Evolutionary conservation across 2,888 invertebrate genomes (phyloP).

Genomic region (Lepidochitona cinerea): DNA sequence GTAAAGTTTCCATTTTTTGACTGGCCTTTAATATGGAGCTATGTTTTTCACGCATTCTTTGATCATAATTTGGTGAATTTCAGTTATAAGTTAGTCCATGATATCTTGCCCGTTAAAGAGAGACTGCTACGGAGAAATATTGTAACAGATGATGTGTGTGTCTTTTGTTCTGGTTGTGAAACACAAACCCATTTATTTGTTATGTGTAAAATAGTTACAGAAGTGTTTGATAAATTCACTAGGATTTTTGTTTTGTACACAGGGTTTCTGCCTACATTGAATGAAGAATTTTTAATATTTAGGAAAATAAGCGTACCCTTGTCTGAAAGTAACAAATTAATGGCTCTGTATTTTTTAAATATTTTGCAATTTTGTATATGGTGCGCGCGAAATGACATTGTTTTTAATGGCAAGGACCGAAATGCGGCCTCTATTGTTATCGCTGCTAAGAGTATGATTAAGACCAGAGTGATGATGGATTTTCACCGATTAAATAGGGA

Average conservation of each 20-base stretch:
- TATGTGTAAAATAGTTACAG: not conserved
- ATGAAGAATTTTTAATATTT: not conserved
- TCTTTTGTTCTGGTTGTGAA: not conserved
- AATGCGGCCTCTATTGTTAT: too few relatives aligned
- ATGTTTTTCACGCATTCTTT: not conserved
- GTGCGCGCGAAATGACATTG: too few relatives aligned
- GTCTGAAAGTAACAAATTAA: too few relatives aligned
- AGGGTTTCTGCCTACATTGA: not conserved
- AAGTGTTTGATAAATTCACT: not conserved
- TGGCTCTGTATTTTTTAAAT: too few relatives aligned
- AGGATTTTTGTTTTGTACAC: not conserved
- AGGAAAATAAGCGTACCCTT: too few relatives aligned
- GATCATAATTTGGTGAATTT: conserved; percentile 2
- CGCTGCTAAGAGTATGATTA: too few relatives aligned
- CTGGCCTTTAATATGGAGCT: not conserved
- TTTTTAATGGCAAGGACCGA: too few relatives aligned
- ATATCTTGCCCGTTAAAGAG: not conserved
- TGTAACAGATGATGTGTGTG: not conserved
- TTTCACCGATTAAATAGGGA: too few relatives aligned
- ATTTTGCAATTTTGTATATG: too few relatives aligned
- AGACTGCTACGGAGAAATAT: not conserved
- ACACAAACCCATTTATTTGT: not conserved
- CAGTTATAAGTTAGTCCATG: not conserved
- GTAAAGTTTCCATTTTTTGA: not conserved
- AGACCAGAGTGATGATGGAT: too few relatives aligned